Base-by-base conservation (phyloP, 2,113 vertebrate species). In the Stegostoma tigrinum region DNA sequence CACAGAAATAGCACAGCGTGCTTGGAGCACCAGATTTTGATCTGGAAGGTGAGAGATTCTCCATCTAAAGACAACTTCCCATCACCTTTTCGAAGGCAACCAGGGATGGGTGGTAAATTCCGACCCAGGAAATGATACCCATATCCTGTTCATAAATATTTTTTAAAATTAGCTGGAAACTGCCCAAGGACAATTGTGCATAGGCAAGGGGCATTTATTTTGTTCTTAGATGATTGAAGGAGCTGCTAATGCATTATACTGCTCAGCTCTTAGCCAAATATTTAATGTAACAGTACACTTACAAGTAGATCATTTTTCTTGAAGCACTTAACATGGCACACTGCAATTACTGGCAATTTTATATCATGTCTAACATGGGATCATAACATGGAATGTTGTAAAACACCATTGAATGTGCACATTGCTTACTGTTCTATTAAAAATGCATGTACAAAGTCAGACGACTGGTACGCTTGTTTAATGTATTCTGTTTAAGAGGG, bases 301-400 rank as follows among this genome's bases (percentile, higher is more conserved):
- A 42, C 5, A 21, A 66, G 6, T 38, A 67, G 55, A 17, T 67
- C 42, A 8, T 67, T 67, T 66, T 38, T 94, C 45, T 38, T n/a
- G 3, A 67, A 94, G n/a, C 15, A 94, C 21, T 94, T 90, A 34
- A 52, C 87, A 75, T 90, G 87, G 87, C 87, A 90, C 87, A 61
- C 61, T 61, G 52, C 52, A 90, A 61, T 52, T 90, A 30, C 34
- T 90, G 30, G 87, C 30, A 12, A 55, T 94, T 94, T 70, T 67
- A 17, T 66, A 45, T 94, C 45, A 45, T 94, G 66, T 45, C 19
- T 68, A 42, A 94, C 7, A 45, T 45, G 24, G 15, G 34, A 94
- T 94, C 23, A 70, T 67, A 70, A 24, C 21, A 70, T 94, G 38
- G 42, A 72, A 52, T 52, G 23, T 48, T 72, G 68, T 52, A 95